phyloP scores from a whole-genome alignment of 2,113 vertebrate genomes.

The Ariopsis seemanni region DNA sequence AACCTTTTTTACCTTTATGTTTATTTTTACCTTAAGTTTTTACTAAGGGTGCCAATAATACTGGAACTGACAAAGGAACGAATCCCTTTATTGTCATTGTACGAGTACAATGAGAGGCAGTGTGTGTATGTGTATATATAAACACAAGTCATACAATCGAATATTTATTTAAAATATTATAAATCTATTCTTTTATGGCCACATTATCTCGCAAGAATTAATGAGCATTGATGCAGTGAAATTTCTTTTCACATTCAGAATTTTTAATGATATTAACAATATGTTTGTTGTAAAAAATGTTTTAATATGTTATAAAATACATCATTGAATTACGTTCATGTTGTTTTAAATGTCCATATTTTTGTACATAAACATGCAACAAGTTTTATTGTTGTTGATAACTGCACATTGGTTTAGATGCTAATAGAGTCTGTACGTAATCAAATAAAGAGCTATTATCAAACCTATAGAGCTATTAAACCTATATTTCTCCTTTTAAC shows the following conservation, averaged over 20 bases:
- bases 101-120: not conserved
- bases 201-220: not conserved
- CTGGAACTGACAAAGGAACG: not conserved
- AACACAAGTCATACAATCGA: not conserved
- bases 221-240: not conserved
- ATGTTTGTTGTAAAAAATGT: not conserved
- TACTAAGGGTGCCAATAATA: not conserved
- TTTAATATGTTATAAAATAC: not conserved
- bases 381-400: not conserved
- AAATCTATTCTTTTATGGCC: not conserved
- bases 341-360: not conserved
- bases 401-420: not conserved
- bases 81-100: not conserved
- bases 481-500: not conserved
- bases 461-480: constrained; percentile 31
- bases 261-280: not conserved
- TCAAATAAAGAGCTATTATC: constrained; percentile 21
- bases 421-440: not conserved
- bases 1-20: not conserved
- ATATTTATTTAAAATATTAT: not conserved
- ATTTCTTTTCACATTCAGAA: not conserved
- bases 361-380: not conserved
- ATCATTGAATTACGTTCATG: not conserved
- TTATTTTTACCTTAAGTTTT: not conserved
- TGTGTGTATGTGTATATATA: not conserved